Conservation (phyloP, 2,797 vertebrate genomes). For the Pseudochirops cupreus region DNA sequence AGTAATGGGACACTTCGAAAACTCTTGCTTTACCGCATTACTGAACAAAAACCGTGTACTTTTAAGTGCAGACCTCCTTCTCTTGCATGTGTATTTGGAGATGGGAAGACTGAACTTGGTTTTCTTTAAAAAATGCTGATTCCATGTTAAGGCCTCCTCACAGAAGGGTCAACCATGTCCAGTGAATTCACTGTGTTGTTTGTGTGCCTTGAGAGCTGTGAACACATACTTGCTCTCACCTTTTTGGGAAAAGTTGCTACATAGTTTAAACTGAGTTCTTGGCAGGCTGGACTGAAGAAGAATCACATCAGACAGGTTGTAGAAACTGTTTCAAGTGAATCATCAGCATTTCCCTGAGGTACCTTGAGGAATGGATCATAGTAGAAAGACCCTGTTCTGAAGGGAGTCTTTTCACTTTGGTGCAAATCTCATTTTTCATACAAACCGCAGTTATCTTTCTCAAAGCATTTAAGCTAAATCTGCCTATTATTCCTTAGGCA, state of each 20-base stretch:
- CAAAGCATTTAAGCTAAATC: slow-evolving; percentile 84
- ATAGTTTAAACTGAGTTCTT: slow-evolving; percentile 58
- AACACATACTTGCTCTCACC: slow-evolving; percentile 61
- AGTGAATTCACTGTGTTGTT: slow-evolving; percentile 62
- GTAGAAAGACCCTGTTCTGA: slow-evolving; percentile 75
- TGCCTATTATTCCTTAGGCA: slow-evolving; percentile 73
- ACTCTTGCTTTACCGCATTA: slow-evolving; percentile 60
- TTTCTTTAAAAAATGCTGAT: slow-evolving; percentile 73
- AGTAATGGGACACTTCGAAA: slow-evolving; percentile 67
- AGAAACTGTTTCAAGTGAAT: slow-evolving; percentile 53
- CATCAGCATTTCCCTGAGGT: slow-evolving; percentile 61
- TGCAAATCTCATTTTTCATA: slow-evolving; percentile 88
- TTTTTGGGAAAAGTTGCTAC: slow-evolving; percentile 29
- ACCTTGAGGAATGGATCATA: slow-evolving; percentile 73
- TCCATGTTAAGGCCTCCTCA: slow-evolving; percentile 71
- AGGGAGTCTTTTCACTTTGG: slow-evolving; percentile 84
- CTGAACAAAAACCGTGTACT: slow-evolving; percentile 68
- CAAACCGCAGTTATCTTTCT: slow-evolving; percentile 73
- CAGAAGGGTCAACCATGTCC: slow-evolving; percentile 72
- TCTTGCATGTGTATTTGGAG: slow-evolving; percentile 63
- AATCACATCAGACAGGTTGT: slow-evolving; percentile 52
- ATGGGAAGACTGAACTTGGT: slow-evolving; percentile 72
- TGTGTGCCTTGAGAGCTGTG: slow-evolving; percentile 48
- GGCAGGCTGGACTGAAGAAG: slow-evolving; percentile 71
- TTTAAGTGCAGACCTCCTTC: slow-evolving; percentile 53